Evolutionary conservation across 1,140 invertebrate genomes (phyloP), one percentile per base, ranked within the genome.

Genomic region (Bombus waltoni): DNA sequence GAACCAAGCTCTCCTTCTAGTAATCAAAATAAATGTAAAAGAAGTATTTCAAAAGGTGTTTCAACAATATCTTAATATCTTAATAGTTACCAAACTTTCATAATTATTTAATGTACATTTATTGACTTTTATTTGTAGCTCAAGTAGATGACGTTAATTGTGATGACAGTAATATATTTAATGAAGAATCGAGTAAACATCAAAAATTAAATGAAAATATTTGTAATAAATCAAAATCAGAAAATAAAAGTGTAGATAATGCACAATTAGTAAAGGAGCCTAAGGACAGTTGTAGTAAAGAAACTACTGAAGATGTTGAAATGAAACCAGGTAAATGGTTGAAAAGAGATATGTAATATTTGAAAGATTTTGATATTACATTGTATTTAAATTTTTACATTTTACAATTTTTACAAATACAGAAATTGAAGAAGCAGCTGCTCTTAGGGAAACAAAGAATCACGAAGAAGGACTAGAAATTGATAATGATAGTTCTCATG

Each of bases 61-160:
- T 3, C 47, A 40, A 72, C 11, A 73, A 79, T 38, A 22, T 25
- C 8, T 72, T 25, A 35, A 8, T 28, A 62, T 38, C 10, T 81
- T 72, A 47, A n/a, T 22, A 53, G 25, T 25, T 28, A 62, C 4
- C 28, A 62, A n/a, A n/a, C 1, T 62, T 53, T n/a, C 28, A 4
- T 62, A 62, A 62, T 18, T 42, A 13, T 13, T 70, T 5, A 28
- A 28, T 42, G 53, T 38, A 18, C 28, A 42, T 53, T 62, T 73
- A 70, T 70, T 28, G 62, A 42, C 22, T 72, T 75, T n/a, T 66
- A 38, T 42, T 72, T 81, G 28, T 40, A 86, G 88, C 73, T 81
- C 59, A 87, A 71, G 28, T n/a, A 68, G 95, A 94, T 86, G 91
- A 93, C 81, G 93, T 94, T 85, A 95, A 94, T 93, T 66, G 93